Conservation (phyloP, 2,888 invertebrate genomes). For the Torymus texanus region DNA sequence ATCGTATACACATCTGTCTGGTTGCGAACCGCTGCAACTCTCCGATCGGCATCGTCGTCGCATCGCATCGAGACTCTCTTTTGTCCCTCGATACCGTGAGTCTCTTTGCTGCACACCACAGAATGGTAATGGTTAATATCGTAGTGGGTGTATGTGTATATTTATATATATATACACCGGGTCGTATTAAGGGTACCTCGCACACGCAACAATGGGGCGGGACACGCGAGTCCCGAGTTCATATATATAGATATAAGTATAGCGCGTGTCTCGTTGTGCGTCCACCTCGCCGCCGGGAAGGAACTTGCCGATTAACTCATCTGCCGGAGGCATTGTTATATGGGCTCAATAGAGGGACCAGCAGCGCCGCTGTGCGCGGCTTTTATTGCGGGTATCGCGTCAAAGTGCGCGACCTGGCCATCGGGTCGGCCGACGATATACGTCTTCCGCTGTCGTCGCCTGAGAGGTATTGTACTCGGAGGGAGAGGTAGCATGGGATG, state of each 20-base stretch:
- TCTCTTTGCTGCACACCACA: conserved; percentile 56
- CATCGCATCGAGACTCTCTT: conserved; percentile 66
- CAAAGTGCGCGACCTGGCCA: conserved; percentile 63
- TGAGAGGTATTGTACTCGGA: background rate
- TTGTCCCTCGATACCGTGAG: conserved; percentile 65
- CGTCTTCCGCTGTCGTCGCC: conserved; percentile 21
- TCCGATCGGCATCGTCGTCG: conserved; percentile 66
- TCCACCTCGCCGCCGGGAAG: conserved; percentile 62
- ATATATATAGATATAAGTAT: conserved; percentile 18
- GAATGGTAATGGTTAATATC: background rate
- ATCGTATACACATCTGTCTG: conserved; percentile 17
- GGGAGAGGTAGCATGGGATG: background rate
- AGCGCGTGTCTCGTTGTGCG: background rate
- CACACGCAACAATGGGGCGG: conserved; percentile 48
- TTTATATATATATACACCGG: conserved; percentile 52
- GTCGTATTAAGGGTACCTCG: conserved; percentile 57
- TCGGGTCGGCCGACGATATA: conserved; percentile 40
- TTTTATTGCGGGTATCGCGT: conserved; percentile 69
- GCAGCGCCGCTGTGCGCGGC: conserved; percentile 52
- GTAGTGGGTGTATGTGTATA: background rate
- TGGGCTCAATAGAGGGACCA: conserved; percentile 73
- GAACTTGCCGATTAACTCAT: conserved; percentile 76
- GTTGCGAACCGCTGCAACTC: conserved; percentile 54
- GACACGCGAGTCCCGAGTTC: conserved; percentile 17
- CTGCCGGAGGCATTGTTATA: conserved; percentile 68